phyloP scores from a whole-genome alignment of 2,113 vertebrate species.

The Aplodontia rufa region DNA sequence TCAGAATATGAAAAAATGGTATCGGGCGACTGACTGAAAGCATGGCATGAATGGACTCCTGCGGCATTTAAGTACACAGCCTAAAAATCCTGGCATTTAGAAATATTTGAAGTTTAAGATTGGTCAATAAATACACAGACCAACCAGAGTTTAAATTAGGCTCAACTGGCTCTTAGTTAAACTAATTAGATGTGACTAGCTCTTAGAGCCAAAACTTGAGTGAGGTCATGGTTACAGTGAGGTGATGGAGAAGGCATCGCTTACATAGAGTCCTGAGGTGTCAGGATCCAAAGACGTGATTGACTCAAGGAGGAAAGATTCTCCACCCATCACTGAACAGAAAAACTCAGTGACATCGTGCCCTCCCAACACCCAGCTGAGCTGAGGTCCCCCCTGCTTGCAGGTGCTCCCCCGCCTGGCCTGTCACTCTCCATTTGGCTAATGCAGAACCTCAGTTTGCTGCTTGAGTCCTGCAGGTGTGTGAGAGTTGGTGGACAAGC shows the following conservation, averaged over 20 bases:
- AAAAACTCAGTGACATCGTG: not conserved
- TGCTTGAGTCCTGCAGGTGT: not conserved
- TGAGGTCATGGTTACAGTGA: not conserved
- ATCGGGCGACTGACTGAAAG: not conserved
- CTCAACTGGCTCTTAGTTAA: not conserved
- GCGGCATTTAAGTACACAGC: not conserved
- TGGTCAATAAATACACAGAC: not conserved
- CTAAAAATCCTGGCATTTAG: not conserved
- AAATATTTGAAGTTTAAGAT: not conserved
- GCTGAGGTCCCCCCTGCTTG: not conserved
- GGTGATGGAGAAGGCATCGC: too few relatives aligned
- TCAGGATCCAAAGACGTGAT: not conserved
- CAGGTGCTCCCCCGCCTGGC: not conserved
- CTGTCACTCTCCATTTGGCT: not conserved
- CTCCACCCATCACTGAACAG: not conserved
- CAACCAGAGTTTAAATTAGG: not conserved
- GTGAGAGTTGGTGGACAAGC: not conserved
- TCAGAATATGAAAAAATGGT: not conserved
- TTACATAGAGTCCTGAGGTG: accelerated
- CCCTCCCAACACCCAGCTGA: not conserved
- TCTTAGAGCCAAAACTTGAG: not conserved
- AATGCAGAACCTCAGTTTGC: not conserved
- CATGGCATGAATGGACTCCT: not conserved
- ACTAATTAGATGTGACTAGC: not conserved
- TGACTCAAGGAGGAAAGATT: not conserved